Evolutionary conservation across 2,797 vertebrate genomes (phyloP).

Genomic region (Lagorchestes hirsutus): DNA sequence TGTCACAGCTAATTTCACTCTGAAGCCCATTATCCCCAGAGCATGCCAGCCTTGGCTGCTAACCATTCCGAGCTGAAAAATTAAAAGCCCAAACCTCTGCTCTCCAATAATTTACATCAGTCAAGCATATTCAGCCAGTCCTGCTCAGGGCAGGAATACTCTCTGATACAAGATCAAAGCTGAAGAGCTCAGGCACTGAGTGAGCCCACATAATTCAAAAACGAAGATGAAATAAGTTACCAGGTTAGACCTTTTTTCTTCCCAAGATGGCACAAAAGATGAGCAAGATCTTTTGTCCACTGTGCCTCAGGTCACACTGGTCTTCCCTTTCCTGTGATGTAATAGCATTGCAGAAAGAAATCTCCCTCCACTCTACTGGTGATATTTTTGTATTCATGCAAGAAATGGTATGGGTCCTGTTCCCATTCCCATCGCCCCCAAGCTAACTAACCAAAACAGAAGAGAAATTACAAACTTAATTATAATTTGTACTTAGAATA

Average conservation of each 20-base stretch:
- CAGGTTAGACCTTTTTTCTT: not conserved
- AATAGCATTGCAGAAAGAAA: not conserved
- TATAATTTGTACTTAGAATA: not conserved
- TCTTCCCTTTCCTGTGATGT: not conserved
- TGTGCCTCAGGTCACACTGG: not conserved
- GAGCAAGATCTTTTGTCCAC: not conserved
- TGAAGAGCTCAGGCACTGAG: not conserved
- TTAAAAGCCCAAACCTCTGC: slow-evolving; percentile 37
- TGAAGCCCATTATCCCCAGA: slow-evolving; percentile 17
- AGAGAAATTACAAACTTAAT: not conserved
- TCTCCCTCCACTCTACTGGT: not conserved
- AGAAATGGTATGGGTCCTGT: not conserved
- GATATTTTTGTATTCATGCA: not conserved
- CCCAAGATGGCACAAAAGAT: not conserved
- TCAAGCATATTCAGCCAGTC: not conserved
- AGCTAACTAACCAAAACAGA: not conserved
- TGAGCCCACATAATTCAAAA: not conserved
- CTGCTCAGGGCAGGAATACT: not conserved
- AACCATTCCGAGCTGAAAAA: slow-evolving; percentile 15
- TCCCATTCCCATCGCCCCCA: not conserved
- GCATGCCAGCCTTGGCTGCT: not conserved
- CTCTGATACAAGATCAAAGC: not conserved
- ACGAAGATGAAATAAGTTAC: not conserved
- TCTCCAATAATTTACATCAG: slow-evolving; percentile 39
- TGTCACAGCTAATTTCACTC: slow-evolving; percentile 22